Percentiles rank a stretch among this genome's conserved stretches.
phyloP scores from a whole-genome alignment of 2,113 vertebrate species.

The Taurulus bubalis region DNA sequence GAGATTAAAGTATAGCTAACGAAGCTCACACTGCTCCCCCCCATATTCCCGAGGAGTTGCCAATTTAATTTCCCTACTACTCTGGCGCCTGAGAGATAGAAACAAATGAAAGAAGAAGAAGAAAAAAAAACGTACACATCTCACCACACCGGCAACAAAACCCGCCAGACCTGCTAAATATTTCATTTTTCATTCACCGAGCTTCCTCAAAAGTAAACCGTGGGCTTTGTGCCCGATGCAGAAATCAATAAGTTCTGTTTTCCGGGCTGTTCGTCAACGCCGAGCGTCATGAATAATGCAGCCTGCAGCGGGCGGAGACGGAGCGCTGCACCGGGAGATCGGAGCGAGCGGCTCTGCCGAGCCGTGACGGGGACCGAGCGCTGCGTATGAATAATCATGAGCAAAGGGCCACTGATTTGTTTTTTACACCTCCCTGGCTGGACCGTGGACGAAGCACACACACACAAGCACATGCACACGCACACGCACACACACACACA shows the following conservation, averaged over 20 bases:
- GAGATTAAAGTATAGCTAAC: constrained; percentile 49
- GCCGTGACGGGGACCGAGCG: constrained; percentile 1
- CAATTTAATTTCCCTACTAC: constrained; percentile 33
- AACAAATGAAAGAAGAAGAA: constrained; percentile 26
- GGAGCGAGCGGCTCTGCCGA: not conserved
- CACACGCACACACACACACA: too few relatives aligned
- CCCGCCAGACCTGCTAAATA: constrained; percentile 41
- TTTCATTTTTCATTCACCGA: constrained; percentile 53
- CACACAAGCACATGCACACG: too few relatives aligned
- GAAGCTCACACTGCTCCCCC: constrained; percentile 38
- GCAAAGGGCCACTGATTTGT: not conserved
- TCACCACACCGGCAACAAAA: not conserved
- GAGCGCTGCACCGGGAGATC: not conserved
- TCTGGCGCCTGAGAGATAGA: constrained; percentile 39
- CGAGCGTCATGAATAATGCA: constrained; percentile 59
- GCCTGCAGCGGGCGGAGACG: constrained; percentile 13
- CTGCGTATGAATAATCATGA: constrained; percentile 30
- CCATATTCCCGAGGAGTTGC: not conserved
- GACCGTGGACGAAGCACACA: not conserved
- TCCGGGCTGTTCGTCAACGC: constrained; percentile 23
- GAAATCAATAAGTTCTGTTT: constrained; percentile 64
- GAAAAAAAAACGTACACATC: not conserved
- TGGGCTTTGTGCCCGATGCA: constrained; percentile 45
- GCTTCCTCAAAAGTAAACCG: constrained; percentile 54
- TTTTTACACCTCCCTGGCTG: not conserved